Base-by-base conservation (phyloP, 1,140 invertebrate genomes). In the Euschistus heros region DNA sequence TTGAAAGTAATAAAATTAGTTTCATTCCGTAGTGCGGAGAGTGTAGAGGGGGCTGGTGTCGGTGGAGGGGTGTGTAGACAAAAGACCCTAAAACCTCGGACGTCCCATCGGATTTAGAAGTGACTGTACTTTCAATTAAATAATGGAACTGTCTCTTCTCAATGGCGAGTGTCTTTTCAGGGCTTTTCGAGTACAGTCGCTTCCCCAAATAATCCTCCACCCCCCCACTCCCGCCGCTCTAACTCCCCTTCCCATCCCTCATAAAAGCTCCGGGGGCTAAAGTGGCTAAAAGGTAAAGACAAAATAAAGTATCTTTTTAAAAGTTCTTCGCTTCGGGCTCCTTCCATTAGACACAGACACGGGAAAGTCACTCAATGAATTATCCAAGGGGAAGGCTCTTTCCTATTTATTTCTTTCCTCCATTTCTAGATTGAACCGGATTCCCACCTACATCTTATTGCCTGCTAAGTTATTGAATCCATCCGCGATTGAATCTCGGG, bases 1-100 rank as follows among this genome's bases (percentile, higher is more conserved):
- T 50, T 50, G 47, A 50, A 50, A 50, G 47, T 50, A 50, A 50
- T 50, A 50, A 50, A 50, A 50, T 50, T 50, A 50, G 47, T 50
- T 50, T 50, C n/a, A 50, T 50, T 50, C 47, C 20, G 20, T 18
- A 50, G n/a, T 20, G n/a, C n/a, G n/a, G 17, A 18, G 47, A 50
- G 47, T 20, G 47, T 18, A 50, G n/a, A n/a, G n/a, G n/a, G n/a
- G 5, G n/a, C 47, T 50, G n/a, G n/a, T 50, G 33, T 37, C 33
- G 33, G 33, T 6, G 8, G 33, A 37, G 33, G 33, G 33, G 33
- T 37, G 33, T 37, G 33, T 22, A 50, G 47, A 50, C 47, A 50
- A 50, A 50, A 22, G 47, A 22, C 47, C 47, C n/a, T 50, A 18
- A 20, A 50, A 50, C 33, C 33, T 37, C n/a, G 47, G 47, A 22